Base-by-base conservation (phyloP, 1,140 invertebrate genomes). In the Leguminivora glycinivorella region DNA sequence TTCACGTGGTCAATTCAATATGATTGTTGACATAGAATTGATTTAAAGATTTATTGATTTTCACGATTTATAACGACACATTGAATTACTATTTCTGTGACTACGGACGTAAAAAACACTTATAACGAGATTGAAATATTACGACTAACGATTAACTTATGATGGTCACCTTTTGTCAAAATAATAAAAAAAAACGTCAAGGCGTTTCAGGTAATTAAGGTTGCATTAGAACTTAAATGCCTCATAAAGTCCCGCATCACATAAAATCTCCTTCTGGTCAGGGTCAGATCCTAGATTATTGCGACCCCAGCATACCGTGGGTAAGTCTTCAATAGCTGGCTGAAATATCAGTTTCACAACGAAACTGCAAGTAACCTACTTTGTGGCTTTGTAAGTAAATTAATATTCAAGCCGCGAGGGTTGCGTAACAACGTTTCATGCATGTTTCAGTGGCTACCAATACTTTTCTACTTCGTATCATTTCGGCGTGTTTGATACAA, bases 351-450 rank as follows among this genome's bases (percentile, higher is more conserved):
- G n/a, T 63, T 63, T 63, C 58, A 31, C 25, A 29, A 31, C n/a
- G 26, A 31, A 63, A 63, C 22, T 29, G 58, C 58, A 63, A 63
- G 24, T 63, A 26, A 63, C 58, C 58, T 29, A 63, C 58, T 63
- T 26, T 63, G 58, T 31, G 58, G 25, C 58, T 63, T 63, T 63
- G 56, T 29, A 26, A 29, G 58, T 29, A 31, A 63, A 63, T 63
- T 63, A 63, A 63, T 63, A 63, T 63, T 63, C 58, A n/a, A 17
- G 58, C 17, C 58, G 14, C 14, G 56, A 6, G 25, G 25, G 25
- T 60, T 60, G 56, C 26, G 56, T 29, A 60, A 60, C 25, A 26
- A 26, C 25, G 56, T 26, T 60, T 29, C 56, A 29, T 29, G 26
- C 25, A n/a, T 60, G 58, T 63, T 63, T 63, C 58, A 63, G 58